Percentiles rank a stretch among this genome's conserved stretches.
Evolutionary conservation across 2,888 invertebrate species (phyloP).

Genomic region (Latrodectus hesperus): DNA sequence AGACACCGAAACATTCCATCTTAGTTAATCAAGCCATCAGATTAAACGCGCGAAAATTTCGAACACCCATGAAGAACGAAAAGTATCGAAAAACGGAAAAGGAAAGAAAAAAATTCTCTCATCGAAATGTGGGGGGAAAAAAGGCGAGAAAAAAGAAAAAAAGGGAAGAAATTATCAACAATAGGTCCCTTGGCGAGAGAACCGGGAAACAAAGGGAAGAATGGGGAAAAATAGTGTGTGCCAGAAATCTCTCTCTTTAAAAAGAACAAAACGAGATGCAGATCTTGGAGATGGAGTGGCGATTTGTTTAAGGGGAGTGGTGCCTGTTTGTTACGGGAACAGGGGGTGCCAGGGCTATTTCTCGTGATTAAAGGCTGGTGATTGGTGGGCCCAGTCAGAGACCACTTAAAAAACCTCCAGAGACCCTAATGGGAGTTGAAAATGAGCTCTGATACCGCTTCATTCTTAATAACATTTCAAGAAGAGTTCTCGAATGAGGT

Average conservation of each 20-base stretch:
- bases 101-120: background rate
- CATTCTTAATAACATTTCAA: conserved; percentile 23
- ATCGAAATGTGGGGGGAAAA: conserved; percentile 1
- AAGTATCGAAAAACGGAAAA: conserved; percentile 1
- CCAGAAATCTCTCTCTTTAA: background rate
- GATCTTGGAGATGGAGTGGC: conserved; percentile 32
- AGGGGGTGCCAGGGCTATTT: conserved; percentile 43
- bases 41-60: conserved; percentile 30
- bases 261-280: conserved; percentile 15
- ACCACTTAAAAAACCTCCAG: conserved; percentile 54
- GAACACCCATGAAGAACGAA: background rate
- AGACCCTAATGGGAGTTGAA: conserved; percentile 37
- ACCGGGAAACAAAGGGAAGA: background rate
- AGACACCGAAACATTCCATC: conserved; percentile 18
- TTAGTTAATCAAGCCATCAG: conserved; percentile 62
- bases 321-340: conserved; percentile 21
- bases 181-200: conserved; percentile 29
- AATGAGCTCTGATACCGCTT: conserved; percentile 11
- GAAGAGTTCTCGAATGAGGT: background rate
- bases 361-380: conserved; percentile 63
- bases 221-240: conserved; percentile 21
- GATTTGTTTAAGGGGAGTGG: conserved; percentile 59
- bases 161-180: conserved; percentile 45
- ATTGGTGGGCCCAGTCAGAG: conserved; percentile 54
- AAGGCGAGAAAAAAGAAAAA: conserved; percentile 21